Percentiles rank a stretch among this genome's conserved stretches.
Conservation (phyloP, 2,888 invertebrate species). For the Himalopsyche kuldschensis region DNA sequence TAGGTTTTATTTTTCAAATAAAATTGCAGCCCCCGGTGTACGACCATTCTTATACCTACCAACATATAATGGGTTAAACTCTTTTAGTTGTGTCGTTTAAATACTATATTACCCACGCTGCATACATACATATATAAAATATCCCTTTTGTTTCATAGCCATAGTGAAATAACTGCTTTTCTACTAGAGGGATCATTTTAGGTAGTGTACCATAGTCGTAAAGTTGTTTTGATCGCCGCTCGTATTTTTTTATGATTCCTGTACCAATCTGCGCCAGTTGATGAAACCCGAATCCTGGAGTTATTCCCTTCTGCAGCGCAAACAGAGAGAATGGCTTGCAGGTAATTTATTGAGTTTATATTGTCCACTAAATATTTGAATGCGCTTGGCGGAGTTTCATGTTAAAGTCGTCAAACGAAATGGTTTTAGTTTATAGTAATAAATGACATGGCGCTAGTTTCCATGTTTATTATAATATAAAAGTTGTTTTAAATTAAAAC, state of each 20-base stretch:
- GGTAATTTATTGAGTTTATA: neutral
- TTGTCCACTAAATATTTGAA: neutral
- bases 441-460: neutral
- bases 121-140: neutral
- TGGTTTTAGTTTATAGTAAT: neutral
- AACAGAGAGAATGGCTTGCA: neutral
- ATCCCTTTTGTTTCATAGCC: neutral
- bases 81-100: neutral
- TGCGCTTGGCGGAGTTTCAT: neutral
- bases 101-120: neutral
- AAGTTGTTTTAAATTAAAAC: too few relatives aligned
- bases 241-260: neutral
- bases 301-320: neutral
- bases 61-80: too few relatives aligned
- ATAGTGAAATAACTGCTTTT: neutral
- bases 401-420: neutral
- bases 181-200: neutral
- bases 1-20: too few relatives aligned
- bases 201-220: neutral
- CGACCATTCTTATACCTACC: too few relatives aligned
- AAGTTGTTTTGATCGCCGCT: neutral
- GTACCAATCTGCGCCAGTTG: neutral
- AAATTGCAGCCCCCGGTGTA: too few relatives aligned
- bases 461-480: too few relatives aligned
- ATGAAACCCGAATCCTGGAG: neutral